Evolutionary conservation across 2,797 vertebrate species (phyloP).

Genomic region (Pseudomugil gertrudae): DNA sequence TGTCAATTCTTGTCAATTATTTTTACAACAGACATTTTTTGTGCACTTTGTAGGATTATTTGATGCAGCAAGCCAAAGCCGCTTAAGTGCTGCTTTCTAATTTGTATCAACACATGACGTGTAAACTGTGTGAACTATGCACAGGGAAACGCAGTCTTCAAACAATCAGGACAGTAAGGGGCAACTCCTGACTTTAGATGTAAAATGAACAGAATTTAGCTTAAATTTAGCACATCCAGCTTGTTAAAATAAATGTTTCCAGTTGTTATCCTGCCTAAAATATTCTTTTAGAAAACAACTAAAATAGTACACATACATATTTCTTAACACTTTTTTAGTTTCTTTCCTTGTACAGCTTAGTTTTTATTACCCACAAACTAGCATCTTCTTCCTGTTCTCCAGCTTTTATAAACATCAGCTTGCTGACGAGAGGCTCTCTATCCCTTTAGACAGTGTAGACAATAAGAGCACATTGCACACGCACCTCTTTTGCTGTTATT

Average conservation of each 20-base stretch:
- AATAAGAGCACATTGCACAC: slow-evolving; percentile 30
- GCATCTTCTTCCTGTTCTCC: slow-evolving; percentile 25
- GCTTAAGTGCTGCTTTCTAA: slow-evolving; percentile 5
- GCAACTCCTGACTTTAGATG: not conserved
- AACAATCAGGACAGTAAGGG: not conserved
- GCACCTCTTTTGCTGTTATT: slow-evolving; percentile 24
- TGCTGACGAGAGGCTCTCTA: slow-evolving; percentile 46
- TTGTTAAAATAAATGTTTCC: not conserved
- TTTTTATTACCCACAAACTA: slow-evolving; percentile 22
- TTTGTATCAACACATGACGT: slow-evolving; percentile 7
- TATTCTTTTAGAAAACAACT: not conserved
- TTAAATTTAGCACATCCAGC: not conserved
- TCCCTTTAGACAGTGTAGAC: slow-evolving; percentile 38
- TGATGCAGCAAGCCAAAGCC: slow-evolving; percentile 4
- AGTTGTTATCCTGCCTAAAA: not conserved
- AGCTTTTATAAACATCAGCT: slow-evolving; percentile 42
- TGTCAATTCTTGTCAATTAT: not conserved
- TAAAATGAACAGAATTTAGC: not conserved
- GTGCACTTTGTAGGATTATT: not conserved
- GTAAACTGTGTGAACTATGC: not conserved
- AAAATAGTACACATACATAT: not conserved
- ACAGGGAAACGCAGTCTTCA: slow-evolving; percentile 1
- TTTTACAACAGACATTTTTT: not conserved
- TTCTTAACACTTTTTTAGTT: not conserved
- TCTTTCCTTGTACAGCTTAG: slow-evolving; percentile 5